Conservation (phyloP, 2,888 invertebrate genomes). For the Lymantria dispar region DNA sequence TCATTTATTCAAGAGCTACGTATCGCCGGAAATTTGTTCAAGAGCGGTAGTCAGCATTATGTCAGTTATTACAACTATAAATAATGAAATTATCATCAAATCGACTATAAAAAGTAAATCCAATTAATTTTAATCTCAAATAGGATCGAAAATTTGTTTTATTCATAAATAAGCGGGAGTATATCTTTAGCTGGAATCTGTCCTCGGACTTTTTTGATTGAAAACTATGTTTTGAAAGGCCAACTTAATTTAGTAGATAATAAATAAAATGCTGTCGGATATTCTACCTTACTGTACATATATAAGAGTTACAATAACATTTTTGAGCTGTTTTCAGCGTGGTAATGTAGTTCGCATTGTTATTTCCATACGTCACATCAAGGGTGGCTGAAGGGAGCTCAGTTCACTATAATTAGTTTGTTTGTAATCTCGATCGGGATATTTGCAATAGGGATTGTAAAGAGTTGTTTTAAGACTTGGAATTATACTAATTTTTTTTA, state of each 20-base stretch:
- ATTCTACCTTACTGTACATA: not conserved
- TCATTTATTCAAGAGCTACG: conserved; percentile 11
- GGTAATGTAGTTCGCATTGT: conserved; percentile 42
- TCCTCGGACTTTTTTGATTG: conserved; percentile 50
- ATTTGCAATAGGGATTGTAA: conserved; percentile 43
- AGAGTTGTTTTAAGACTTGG: conserved; percentile 23
- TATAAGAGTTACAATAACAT: not conserved
- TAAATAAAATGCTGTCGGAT: not conserved
- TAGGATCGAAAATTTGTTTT: conserved; percentile 44
- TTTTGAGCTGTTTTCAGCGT: conserved; percentile 4
- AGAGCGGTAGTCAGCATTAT: conserved; percentile 22
- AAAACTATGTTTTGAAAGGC: conserved; percentile 37
- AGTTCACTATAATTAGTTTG: conserved; percentile 68
- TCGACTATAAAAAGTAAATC: conserved; percentile 33
- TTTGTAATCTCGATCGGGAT: conserved; percentile 55
- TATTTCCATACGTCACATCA: conserved; percentile 57
- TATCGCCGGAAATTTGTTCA: conserved; percentile 18
- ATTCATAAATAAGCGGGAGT: conserved; percentile 33
- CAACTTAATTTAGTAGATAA: conserved; percentile 2
- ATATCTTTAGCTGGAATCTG: conserved; percentile 52
- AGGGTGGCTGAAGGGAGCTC: conserved; percentile 48
- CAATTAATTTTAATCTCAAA: conserved; percentile 39
- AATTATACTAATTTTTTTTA: too few relatives aligned
- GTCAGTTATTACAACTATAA: conserved; percentile 23
- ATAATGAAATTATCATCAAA: conserved; percentile 35